Conservation (phyloP, 2,797 vertebrate species). For the Hemitrygon akajei region DNA sequence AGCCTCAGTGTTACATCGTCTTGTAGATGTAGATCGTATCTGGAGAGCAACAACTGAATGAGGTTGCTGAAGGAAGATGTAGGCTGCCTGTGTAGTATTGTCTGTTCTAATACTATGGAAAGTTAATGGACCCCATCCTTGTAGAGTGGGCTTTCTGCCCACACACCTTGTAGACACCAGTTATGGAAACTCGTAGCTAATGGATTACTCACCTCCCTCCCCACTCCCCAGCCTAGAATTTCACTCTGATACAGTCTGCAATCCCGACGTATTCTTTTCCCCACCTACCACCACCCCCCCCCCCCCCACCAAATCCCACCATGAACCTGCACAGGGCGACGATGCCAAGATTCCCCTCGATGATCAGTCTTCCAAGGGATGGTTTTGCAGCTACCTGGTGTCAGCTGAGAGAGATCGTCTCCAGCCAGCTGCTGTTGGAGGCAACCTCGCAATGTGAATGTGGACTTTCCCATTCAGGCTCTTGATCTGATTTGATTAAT, state of each 20-base stretch:
- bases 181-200: too few relatives aligned
- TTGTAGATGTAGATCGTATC: too few relatives aligned
- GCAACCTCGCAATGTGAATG: not conserved
- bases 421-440: not conserved
- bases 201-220: too few relatives aligned
- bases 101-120: not conserved
- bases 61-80: too few relatives aligned
- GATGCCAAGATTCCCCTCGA: not conserved
- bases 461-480: constrained; percentile 1
- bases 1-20: too few relatives aligned
- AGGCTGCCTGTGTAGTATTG: too few relatives aligned
- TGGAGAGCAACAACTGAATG: too few relatives aligned
- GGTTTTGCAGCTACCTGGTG: not conserved
- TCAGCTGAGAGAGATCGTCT: not conserved
- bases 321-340: too few relatives aligned
- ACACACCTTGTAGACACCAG: not conserved
- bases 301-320: not conserved
- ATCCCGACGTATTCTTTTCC: too few relatives aligned
- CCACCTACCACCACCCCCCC: too few relatives aligned
- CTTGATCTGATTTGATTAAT: constrained; percentile 32
- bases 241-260: not conserved
- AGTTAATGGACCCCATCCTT: not conserved
- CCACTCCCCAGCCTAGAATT: too few relatives aligned
- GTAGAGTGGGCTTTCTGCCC: not conserved
- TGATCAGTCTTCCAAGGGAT: not conserved